Conservation (phyloP, 2,797 vertebrate species). For the Rhinatrema bivittatum region DNA sequence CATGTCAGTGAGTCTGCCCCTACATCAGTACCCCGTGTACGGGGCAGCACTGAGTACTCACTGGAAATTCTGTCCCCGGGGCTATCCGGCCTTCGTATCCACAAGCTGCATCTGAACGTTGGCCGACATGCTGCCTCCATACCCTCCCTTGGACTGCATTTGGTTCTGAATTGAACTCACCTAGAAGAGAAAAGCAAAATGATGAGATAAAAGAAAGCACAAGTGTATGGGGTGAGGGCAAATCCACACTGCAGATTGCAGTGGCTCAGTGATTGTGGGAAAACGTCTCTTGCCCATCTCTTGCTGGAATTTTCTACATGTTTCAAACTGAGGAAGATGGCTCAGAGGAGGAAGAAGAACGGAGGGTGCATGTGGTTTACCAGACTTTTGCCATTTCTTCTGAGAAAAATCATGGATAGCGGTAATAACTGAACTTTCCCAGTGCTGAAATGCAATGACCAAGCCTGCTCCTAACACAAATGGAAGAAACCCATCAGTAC, state of each 20-base stretch:
- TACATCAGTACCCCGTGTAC: too few species aligned
- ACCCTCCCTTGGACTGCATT: slow-evolving; percentile 84
- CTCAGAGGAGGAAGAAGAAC: neutral
- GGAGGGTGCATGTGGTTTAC: too few species aligned
- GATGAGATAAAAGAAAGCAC: neutral
- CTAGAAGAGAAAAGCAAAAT: slow-evolving; percentile 31
- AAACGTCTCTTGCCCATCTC: neutral
- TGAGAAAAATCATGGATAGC: too few species aligned
- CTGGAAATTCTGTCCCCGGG: slow-evolving; percentile 18
- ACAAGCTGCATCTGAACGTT: slow-evolving; percentile 76
- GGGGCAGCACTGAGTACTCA: slow-evolving; percentile 31
- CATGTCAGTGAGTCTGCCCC: too few species aligned
- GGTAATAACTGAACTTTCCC: too few species aligned
- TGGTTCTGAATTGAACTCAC: slow-evolving; percentile 82
- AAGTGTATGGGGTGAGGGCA: neutral
- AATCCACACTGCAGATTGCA: neutral
- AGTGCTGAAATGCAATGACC: too few species aligned
- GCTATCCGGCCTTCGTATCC: slow-evolving; percentile 79
- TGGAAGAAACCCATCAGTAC: too few species aligned
- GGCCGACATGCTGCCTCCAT: slow-evolving; percentile 63
- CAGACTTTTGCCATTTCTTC: too few species aligned
- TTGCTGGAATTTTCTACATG: slow-evolving; percentile 5
- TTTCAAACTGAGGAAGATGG: neutral
- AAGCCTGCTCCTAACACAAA: too few species aligned
- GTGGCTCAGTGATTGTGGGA: neutral